Evolutionary conservation across 2,113 vertebrate genomes (phyloP).

Genomic region (Reinhardtius hippoglossoides): DNA sequence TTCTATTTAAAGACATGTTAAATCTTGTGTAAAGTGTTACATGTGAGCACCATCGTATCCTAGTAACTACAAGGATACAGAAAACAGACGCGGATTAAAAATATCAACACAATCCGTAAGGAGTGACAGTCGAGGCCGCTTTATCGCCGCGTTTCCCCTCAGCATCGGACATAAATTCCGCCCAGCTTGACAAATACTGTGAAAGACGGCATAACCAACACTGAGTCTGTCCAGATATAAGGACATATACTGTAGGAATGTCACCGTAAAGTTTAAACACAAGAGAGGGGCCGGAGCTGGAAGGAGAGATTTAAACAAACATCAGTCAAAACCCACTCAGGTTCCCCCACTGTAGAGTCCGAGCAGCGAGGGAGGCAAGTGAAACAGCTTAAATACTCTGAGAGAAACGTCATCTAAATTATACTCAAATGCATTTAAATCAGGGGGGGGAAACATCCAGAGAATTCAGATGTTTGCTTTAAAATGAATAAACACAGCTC

Average conservation of each 20-base stretch:
- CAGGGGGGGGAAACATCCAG: neutral
- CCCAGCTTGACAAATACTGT: conserved; percentile 45
- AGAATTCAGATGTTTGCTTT: conserved; percentile 13
- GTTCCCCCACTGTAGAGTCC: conserved; percentile 6
- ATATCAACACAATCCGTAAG: conserved; percentile 15
- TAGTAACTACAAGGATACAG: conserved; percentile 36
- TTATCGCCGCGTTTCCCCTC: conserved; percentile 29
- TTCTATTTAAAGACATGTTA: conserved; percentile 23
- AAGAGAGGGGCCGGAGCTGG: conserved; percentile 40
- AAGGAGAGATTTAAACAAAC: conserved; percentile 66
- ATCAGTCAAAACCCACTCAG: conserved; percentile 45
- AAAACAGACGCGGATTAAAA: conserved; percentile 47
- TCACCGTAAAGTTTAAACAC: conserved; percentile 67
- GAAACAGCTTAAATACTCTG: conserved; percentile 10
- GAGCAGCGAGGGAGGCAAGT: conserved; percentile 20
- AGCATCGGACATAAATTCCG: conserved; percentile 35
- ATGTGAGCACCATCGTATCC: conserved; percentile 42
- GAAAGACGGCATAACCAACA: conserved; percentile 37
- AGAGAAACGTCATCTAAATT: neutral
- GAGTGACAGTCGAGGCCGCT: conserved; percentile 20
- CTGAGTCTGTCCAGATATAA: conserved; percentile 61
- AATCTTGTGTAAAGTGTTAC: conserved; percentile 11
- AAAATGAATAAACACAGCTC: neutral
- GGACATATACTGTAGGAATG: conserved; percentile 37
- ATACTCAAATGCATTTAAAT: conserved; percentile 13